phyloP scores from a whole-genome alignment of 2,113 vertebrate species.

The Rostratula benghalensis region DNA sequence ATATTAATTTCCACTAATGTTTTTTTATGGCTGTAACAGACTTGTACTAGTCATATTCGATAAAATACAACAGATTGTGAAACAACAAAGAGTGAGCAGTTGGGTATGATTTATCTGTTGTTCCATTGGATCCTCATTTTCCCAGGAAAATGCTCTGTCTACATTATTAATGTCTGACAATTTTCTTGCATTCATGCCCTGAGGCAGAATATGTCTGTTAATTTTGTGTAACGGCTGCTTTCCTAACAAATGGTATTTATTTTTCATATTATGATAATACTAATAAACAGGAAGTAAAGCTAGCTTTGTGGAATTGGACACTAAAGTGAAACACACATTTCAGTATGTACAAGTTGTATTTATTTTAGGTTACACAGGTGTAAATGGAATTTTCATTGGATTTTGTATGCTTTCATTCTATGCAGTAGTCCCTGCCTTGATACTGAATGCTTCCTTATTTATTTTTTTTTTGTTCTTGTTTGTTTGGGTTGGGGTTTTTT shows the following conservation, averaged over 20 bases:
- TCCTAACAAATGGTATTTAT: conserved; percentile 46
- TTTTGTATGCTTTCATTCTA: not conserved
- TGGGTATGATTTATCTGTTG: conserved; percentile 71
- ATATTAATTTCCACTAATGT: conserved; percentile 81
- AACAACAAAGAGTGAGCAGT: conserved; percentile 67
- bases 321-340: not conserved
- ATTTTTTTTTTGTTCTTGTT: not conserved
- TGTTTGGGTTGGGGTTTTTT: not conserved
- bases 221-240: conserved; percentile 47
- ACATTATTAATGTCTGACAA: conserved; percentile 66
- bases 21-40: conserved; percentile 77
- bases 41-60: conserved; percentile 76
- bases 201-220: conserved; percentile 56
- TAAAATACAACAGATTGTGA: conserved; percentile 69
- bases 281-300: conserved; percentile 14
- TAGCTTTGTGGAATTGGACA: not conserved
- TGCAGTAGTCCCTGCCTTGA: not conserved
- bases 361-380: not conserved
- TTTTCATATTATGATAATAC: conserved; percentile 29
- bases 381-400: not conserved
- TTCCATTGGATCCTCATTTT: conserved; percentile 57
- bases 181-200: conserved; percentile 55
- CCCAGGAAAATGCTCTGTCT: conserved; percentile 57
- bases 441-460: not conserved
- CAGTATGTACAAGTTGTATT: not conserved